Base-by-base conservation (phyloP, 23 tunicate genomes). In the Ciona savignyi region DNA sequence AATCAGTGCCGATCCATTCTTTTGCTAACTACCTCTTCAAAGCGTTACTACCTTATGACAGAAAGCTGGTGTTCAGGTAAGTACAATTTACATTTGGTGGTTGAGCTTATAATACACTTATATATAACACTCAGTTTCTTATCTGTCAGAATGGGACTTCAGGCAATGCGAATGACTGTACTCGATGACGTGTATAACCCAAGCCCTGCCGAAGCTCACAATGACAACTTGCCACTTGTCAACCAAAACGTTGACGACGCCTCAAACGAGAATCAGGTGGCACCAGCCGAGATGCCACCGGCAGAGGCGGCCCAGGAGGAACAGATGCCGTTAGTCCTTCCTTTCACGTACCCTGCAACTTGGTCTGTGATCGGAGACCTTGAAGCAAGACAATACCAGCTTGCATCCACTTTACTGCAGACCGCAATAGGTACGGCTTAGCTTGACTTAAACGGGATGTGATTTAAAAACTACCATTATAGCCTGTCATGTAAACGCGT, bases 41-140 rank as follows among this genome's bases (percentile, higher is more conserved):
- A 28, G 48, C 93, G 2, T 23, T 86, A 30, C 77, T 80, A 0
- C 73, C 93, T 0, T 74, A 86, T 62, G 85, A 86, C 66, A 67
- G 81, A 29, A 75, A 86, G 0, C 73, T 86, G 0, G 93, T 84
- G 34, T 86, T 86, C 85, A 80, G 79, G 93, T 86, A 35, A 4
- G 30, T 73, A 4, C 29, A n/a, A 63, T 15, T 42, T 42, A 42
- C 15, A 42, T 42, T 9, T 42, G 56, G 11, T 42, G 56, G 9
- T 42, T 6, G 9, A 42, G 56, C 9, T 15, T 6, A 42, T 6
- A 42, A 42, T 42, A 15, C 56, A 42, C 15, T 42, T 42, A 42
- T 9, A 6, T 6, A 42, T 6, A 6, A 26, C 3, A 35, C 63
- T n/a, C 23, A 34, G 0, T 34, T 62, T 74, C 62, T 28, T 62